Base-by-base conservation (phyloP, 2,888 invertebrate species). In the Phalera bucephala region DNA sequence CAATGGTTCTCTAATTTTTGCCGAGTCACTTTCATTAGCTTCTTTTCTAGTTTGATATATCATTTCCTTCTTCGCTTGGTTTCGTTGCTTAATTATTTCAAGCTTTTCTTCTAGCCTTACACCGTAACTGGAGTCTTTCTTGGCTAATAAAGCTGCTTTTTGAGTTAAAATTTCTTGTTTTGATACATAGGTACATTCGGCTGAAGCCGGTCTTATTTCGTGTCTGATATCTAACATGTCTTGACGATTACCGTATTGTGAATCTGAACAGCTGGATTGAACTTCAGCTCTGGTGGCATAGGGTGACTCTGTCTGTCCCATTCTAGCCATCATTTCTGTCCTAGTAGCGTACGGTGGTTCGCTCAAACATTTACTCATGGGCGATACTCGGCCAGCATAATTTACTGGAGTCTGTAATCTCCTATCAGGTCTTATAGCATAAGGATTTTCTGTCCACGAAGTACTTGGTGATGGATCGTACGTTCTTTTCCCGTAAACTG, bases 11-110 rank as follows among this genome's bases (percentile, higher is more conserved):
- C 90, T 76, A 10, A 79, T 79, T 70, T 89, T 89, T 30, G 68
- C 63, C 0, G 86, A 59, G 53, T 88, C 89, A 46, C 85, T 78
- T 58, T 89, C 89, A 50, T 85, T 88, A 1, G 81, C 83, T 58
- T 91, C 90, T 49, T 87, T 83, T 49, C 89, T 78, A 9, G 88
- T 83, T 61, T 90, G 90, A 62, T 90, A 90, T 43, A 90, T 90
- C 73, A 88, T 78, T 47, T 91, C 90, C 44, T 90, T 90, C 46
- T 90, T 90, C 1, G 90, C 90, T 62, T 90, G 89, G 49, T 91
- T 91, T 45, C 90, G 80, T 61, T 90, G 88, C 57, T 88, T 89
- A 41, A 91, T 91, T 28, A 90, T 86, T 71, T 90, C 90, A 21
- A 90, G 64, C 52, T 90, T 90, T 37, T 90, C 90, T 59, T 90